Evolutionary conservation across 1,140 invertebrate genomes (phyloP).

Genomic region (Drosophila orosa): DNA sequence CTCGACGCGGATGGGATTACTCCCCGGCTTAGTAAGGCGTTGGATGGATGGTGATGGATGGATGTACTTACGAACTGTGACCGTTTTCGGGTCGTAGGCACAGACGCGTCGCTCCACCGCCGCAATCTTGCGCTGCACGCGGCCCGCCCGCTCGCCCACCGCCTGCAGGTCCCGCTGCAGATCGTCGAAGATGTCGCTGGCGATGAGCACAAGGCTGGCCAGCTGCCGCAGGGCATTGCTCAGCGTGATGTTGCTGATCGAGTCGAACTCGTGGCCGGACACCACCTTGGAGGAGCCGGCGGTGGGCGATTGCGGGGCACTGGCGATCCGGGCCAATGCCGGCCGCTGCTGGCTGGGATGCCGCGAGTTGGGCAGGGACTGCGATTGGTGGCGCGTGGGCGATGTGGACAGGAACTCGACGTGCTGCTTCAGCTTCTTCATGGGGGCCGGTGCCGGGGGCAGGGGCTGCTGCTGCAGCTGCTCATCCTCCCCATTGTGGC

Average conservation of each 20-base stretch:
- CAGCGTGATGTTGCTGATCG: conserved; percentile 91
- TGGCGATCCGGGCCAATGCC: conserved; percentile 42
- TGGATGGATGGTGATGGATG: conserved; percentile 12
- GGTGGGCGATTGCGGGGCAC: conserved; percentile 69
- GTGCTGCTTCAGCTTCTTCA: conserved; percentile 80
- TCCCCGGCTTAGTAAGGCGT: conserved; percentile 1
- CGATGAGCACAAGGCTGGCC: conserved; percentile 90
- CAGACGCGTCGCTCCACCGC: conserved; percentile 87
- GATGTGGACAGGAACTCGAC: conserved; percentile 76
- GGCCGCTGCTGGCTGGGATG: conserved; percentile 68
- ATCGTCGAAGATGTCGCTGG: conserved; percentile 91
- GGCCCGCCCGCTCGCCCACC: conserved; percentile 88
- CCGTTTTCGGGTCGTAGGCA: conserved; percentile 90
- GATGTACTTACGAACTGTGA: conserved; percentile 92
- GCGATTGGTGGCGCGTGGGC: conserved; percentile 55
- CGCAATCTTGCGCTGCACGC: conserved; percentile 87
- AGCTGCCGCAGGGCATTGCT: conserved; percentile 91
- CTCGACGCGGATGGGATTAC: conserved; percentile 9
- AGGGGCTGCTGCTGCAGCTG: conserved; percentile 41
- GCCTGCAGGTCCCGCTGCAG: conserved; percentile 88
- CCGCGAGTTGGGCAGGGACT: conserved; percentile 70
- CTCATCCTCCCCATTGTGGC: conserved; percentile 31
- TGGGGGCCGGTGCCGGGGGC: conserved; percentile 62
- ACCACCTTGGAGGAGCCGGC: conserved; percentile 58
- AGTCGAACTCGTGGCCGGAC: conserved; percentile 89